phyloP scores from a whole-genome alignment of 2,113 vertebrate species.

The Ceyx margarethae region DNA sequence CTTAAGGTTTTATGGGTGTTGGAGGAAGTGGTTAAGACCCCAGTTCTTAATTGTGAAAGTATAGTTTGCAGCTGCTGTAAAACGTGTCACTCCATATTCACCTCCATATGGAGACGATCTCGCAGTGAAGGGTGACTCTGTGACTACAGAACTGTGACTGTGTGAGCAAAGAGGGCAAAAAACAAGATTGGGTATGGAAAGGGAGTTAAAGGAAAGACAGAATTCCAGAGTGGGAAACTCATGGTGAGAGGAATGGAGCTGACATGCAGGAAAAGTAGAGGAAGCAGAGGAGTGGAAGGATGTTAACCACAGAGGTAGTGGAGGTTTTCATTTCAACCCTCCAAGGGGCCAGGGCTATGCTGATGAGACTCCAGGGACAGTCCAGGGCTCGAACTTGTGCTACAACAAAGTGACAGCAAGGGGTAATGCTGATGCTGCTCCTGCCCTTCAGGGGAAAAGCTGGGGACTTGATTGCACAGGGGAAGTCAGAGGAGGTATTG shows the following conservation, averaged over 20 bases:
- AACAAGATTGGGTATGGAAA: neutral
- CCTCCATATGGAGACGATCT: neutral
- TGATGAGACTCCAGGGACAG: neutral
- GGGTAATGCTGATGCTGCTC: neutral
- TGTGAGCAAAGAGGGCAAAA: neutral
- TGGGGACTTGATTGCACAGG: rapidly evolving
- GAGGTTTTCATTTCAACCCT: neutral
- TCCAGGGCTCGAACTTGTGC: neutral
- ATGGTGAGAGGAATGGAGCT: neutral
- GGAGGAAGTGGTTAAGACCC: rapidly evolving
- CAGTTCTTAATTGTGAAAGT: neutral
- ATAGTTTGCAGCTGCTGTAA: neutral
- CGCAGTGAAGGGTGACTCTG: neutral
- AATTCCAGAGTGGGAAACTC: neutral
- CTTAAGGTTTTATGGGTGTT: neutral
- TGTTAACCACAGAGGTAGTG: neutral
- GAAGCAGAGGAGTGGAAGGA: neutral
- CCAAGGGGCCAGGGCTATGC: neutral
- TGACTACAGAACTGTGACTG: neutral
- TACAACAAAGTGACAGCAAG: neutral
- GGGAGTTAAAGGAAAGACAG: neutral
- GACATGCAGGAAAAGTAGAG: neutral
- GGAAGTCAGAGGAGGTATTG: neutral
- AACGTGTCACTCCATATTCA: rapidly evolving
- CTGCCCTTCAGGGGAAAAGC: neutral